Evolutionary conservation across 1,140 invertebrate species (phyloP), one percentile per base, ranked within the genome.

Genomic region (Aphelinus certus): DNA sequence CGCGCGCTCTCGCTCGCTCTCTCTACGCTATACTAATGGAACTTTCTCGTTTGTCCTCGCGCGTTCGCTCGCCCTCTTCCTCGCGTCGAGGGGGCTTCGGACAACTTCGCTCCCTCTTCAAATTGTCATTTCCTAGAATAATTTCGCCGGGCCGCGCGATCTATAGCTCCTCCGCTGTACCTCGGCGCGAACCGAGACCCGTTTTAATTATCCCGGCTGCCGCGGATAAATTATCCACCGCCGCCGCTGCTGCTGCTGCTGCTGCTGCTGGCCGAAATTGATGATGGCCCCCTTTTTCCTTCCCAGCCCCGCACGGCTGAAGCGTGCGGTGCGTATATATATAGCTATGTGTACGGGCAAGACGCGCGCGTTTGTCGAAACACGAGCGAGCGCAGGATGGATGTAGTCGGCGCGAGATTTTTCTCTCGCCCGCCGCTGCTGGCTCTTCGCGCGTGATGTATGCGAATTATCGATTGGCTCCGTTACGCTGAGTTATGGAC

Each of bases 81-180:
- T 26, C 26, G 26, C 26, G 26, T 26, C 26, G 26, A 26, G 26
- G 26, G 26, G 26, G 26, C 26, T 10, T 47, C 62, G 51, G 10
- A 47, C 70, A n/a, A 2, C 48, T 2, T 62, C 10, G 6, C 3
- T 62, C 56, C 46, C 53, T 56, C 63, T 53, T 49, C 82, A 83
- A 83, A 83, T 80, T 85, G 82, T 82, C 80, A 81, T 79, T 81
- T 82, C 83, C 84, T 85, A 85, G 83, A 85, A 84, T 83, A 85
- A 85, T 85, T 85, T 84, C 79, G 58, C 81, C 80, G 79, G 77
- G 78, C 78, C 77, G 82, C 82, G 82, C 76, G 79, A 76, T 72
- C 81, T 80, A 84, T 82, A 80, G 82, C 58, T 79, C 82, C 82
- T 79, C 80, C 80, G 79, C 26, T 26, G 26, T 26, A 26, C 26